Evolutionary conservation across 1,140 invertebrate genomes (phyloP).

Genomic region (Coelopa frigida): DNA sequence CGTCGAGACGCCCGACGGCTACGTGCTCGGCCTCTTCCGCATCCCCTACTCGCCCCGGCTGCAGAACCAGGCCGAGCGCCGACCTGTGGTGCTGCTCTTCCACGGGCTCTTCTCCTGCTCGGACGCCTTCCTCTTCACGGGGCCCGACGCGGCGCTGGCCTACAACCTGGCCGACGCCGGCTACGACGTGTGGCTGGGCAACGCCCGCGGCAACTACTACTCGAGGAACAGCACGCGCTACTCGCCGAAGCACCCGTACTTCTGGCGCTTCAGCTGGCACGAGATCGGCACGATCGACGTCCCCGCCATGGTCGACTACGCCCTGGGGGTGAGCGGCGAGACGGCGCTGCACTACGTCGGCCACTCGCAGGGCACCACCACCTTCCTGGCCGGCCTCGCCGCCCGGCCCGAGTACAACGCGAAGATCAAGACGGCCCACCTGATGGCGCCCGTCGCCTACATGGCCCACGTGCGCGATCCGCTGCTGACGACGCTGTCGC

Average conservation of each 20-base stretch:
- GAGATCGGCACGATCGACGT: conserved; percentile 63
- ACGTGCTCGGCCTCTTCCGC: no score
- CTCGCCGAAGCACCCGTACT: conserved; percentile 48
- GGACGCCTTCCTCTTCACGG: conserved; percentile 62
- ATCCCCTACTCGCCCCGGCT: conserved; percentile 33
- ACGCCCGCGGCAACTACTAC: no score
- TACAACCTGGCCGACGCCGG: conserved; percentile 58
- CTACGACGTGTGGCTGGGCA: no score
- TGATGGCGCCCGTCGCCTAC: conserved; percentile 50
- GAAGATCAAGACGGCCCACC: conserved; percentile 48
- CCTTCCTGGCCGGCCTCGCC: conserved; percentile 47
- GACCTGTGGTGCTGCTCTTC: conserved; percentile 55
- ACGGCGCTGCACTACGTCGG: conserved; percentile 39
- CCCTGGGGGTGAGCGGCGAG: conserved; percentile 49
- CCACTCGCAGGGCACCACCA: conserved; percentile 51
- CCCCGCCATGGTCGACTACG: conserved; percentile 61
- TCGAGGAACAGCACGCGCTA: conserved; percentile 42
- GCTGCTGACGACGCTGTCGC: conserved; percentile 15
- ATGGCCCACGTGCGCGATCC: conserved; percentile 29
- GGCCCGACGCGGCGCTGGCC: conserved; percentile 50
- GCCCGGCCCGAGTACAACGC: conserved; percentile 48
- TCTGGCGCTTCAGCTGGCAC: conserved; percentile 56
- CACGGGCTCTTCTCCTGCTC: conserved; percentile 70
- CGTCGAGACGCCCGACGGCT: conserved; percentile 48
- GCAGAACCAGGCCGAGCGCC: conserved; percentile 22